phyloP scores from a whole-genome alignment of 2,888 invertebrate species.

The Drosophila neoperkinsi region DNA sequence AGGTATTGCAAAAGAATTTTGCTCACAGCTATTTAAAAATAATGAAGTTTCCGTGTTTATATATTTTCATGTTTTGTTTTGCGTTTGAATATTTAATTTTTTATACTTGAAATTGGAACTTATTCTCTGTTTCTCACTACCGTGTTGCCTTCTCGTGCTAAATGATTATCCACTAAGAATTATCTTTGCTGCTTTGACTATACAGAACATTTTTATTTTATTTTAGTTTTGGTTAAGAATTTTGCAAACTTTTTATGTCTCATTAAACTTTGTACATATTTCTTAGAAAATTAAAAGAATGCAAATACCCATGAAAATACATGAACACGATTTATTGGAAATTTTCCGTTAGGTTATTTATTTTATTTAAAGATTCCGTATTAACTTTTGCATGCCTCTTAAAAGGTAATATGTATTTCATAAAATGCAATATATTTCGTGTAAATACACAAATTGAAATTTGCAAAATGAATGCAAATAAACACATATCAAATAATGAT shows the following conservation, averaged over 20 bases:
- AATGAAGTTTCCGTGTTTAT: not conserved
- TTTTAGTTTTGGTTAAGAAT: not conserved
- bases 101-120: not conserved
- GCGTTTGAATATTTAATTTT: not conserved
- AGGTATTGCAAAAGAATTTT: not conserved
- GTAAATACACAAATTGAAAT: conserved; percentile 53
- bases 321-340: not conserved
- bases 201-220: not conserved
- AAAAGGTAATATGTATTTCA: not conserved
- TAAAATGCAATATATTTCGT: conserved; percentile 53
- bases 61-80: not conserved
- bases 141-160: not conserved
- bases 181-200: not conserved
- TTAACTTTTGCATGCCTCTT: not conserved
- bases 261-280: not conserved
- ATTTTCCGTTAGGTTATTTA: conserved; percentile 9
- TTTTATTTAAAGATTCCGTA: conserved; percentile 4
- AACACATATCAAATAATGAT: conserved; percentile 15
- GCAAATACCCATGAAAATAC: not conserved
- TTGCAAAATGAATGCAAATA: conserved; percentile 29
- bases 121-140: not conserved
- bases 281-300: not conserved
- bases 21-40: not conserved
- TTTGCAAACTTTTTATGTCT: not conserved
- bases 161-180: not conserved